These are phyloP conservation scores for Eugnorisma glareosa DNA, from an alignment of 2,888 invertebrate genomes.

Conservation along the genomic window DNA sequence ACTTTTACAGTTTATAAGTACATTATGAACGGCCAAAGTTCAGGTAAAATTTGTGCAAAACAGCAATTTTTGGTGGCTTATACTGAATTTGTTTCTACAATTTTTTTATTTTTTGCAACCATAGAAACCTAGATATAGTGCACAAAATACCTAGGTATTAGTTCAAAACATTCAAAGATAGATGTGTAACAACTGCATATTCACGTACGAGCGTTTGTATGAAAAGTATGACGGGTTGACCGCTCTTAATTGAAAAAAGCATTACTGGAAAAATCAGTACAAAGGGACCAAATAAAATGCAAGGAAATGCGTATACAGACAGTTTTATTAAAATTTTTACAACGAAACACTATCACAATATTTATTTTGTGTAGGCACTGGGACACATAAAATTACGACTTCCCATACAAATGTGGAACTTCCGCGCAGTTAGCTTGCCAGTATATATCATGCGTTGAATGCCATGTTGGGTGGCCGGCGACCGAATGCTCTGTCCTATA, in stretches of 20 bases:
- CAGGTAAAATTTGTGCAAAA: too few species aligned
- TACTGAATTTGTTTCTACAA: too few species aligned
- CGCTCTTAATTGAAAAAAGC: neutral
- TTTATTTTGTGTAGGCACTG: constrained; percentile 58
- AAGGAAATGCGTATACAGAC: constrained; percentile 31
- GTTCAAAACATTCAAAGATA: too few species aligned
- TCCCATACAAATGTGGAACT: constrained; percentile 72
- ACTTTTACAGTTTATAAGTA: too few species aligned
- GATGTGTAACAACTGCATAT: too few species aligned
- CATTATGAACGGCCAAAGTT: too few species aligned
- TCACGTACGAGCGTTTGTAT: too few species aligned
- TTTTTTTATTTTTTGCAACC: too few species aligned
- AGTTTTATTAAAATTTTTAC: constrained; percentile 46
- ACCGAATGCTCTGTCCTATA: constrained; percentile 58
- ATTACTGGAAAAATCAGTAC: neutral
- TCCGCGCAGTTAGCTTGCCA: constrained; percentile 71
- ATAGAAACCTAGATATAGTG: too few species aligned
- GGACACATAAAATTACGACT: constrained; percentile 70
- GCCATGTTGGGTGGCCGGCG: constrained; percentile 58
- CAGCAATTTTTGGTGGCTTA: too few species aligned
- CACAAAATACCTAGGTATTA: too few species aligned
- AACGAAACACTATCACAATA: constrained; percentile 48
- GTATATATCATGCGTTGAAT: constrained; percentile 70
- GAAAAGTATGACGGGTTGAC: too few species aligned
- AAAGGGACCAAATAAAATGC: neutral